Base-by-base conservation (phyloP, 1,140 invertebrate species). In the Drosophila navojoa region DNA sequence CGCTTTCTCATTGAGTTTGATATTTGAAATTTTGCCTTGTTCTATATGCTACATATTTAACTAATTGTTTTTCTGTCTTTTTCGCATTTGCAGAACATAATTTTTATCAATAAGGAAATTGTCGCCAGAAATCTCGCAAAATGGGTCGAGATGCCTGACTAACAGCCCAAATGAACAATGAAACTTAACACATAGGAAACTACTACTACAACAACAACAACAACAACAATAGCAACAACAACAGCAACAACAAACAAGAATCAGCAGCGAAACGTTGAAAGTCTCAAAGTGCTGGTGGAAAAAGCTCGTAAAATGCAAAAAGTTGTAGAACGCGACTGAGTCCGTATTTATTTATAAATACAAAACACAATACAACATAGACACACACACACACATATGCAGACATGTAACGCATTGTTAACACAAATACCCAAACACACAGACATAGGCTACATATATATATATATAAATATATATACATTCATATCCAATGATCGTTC, bases 31-130 rank as follows among this genome's bases (percentile, higher is more conserved):
- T 35, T 22, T 22, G 4, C 13, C 2, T 25, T 6, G 1, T 16
- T 16, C 16, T 54, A 35, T 19, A 19, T 19, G 5, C 4, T 5
- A 9, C 7, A 35, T 16, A 52, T 29, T 53, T 11, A 10, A 13
- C 29, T 10, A 16, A 53, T 53, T 29, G 2, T 0, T 3, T 63
- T 13, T 29, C 16, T 22, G 19, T 22, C n/a, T n/a, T 71, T 87
- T 55, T 19, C 35, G 1, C 61, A 68, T 82, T 94, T 93, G 29
- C 93, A 95, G 94, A 94, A 94, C 92, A 93, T 95, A 72, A 93
- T 95, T 92, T 95, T 94, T 91, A 93, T 96, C 69, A 95, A 95
- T 91, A 92, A 94, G 91, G 94, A 95, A 91, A 92, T 96, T 76
- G 95, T 95, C 72, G 94, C 94, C 68, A 93, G 94, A 92, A 95